phyloP scores from a whole-genome alignment of 2,797 vertebrate genomes.

The Ctenopoma multispine region DNA sequence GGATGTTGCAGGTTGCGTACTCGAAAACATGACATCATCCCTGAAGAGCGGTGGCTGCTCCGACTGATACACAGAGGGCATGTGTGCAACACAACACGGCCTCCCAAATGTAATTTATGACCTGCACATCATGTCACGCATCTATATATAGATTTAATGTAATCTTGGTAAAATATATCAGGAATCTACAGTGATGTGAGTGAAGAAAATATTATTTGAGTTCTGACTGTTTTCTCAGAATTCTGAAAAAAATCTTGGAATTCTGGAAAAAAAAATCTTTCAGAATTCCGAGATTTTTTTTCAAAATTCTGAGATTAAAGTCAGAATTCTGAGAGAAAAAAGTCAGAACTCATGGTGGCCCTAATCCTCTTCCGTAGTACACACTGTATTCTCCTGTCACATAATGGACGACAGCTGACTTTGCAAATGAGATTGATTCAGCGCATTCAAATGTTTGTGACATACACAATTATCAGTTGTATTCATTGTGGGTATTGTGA shows the following conservation, averaged over 20 bases:
- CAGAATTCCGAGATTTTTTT: too few species aligned
- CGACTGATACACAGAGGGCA: slow-evolving; percentile 6
- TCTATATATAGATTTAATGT: background rate
- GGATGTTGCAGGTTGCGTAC: slow-evolving; percentile 85
- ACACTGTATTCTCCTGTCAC: background rate
- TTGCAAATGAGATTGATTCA: background rate
- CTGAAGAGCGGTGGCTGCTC: slow-evolving; percentile 26
- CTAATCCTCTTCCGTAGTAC: too few species aligned
- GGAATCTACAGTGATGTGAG: background rate
- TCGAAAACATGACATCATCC: slow-evolving; percentile 84
- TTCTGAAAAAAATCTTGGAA: too few species aligned
- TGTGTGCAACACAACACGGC: background rate
- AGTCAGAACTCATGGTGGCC: too few species aligned
- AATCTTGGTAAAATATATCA: background rate
- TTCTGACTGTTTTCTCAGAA: too few species aligned
- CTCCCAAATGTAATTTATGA: background rate
- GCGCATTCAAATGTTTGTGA: background rate
- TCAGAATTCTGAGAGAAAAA: too few species aligned
- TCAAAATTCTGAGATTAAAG: too few species aligned
- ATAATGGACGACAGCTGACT: background rate
- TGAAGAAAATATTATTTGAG: too few species aligned
- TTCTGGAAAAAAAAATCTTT: too few species aligned
- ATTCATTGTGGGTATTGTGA: too few species aligned
- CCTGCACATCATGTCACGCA: background rate
- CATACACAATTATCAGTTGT: background rate